phyloP scores from a whole-genome alignment of 2,113 vertebrate genomes.

The Thamnophis sirtalis region DNA sequence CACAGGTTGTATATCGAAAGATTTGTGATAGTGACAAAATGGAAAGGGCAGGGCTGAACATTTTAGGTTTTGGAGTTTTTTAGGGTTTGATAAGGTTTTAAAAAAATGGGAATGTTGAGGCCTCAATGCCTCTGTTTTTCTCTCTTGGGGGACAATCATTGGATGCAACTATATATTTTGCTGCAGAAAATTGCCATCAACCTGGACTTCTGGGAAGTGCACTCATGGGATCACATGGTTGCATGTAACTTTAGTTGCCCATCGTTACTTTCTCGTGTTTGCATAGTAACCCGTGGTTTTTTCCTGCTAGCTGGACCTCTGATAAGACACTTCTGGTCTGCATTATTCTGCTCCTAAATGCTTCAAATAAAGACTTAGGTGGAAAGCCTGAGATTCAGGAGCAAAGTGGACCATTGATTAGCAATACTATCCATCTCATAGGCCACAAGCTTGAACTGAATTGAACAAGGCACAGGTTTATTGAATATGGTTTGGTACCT shows the following conservation, averaged over 20 bases:
- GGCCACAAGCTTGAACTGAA: background rate
- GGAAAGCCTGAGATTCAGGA: background rate
- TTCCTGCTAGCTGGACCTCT: background rate
- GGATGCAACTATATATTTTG: background rate
- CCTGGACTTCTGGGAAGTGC: background rate
- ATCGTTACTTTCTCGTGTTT: background rate
- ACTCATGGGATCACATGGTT: background rate
- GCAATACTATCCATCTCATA: background rate
- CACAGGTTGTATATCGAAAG: background rate
- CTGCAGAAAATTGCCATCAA: background rate
- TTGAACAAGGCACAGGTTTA: constrained; percentile 22
- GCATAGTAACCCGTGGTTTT: background rate
- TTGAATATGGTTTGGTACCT: background rate
- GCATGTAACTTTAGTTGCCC: background rate
- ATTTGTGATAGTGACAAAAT: background rate
- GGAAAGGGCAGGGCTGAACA: background rate
- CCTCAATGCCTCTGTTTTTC: background rate
- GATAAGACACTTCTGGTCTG: background rate
- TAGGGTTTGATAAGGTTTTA: background rate
- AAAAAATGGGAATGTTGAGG: background rate
- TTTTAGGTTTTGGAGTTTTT: background rate
- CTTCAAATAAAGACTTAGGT: background rate
- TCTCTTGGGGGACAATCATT: background rate
- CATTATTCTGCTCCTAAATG: background rate
- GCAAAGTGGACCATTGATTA: background rate